Evolutionary conservation across 2,797 vertebrate genomes (phyloP), one percentile per base, ranked within the genome.

Genomic region (Loriculus beryllinus): DNA sequence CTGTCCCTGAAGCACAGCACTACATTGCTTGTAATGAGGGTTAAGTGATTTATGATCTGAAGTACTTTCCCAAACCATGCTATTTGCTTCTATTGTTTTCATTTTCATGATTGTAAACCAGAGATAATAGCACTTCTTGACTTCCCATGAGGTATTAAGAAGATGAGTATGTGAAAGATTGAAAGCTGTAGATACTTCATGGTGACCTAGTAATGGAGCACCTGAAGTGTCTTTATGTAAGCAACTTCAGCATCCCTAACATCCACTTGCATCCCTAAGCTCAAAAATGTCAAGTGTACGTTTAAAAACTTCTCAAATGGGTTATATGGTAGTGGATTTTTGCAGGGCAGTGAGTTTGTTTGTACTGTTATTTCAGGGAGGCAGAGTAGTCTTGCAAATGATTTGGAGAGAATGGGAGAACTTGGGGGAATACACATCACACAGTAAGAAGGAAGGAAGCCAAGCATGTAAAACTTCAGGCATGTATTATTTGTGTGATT

Each of bases 361-460:
- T n/a, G 33, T 82, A 45, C 29, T 80, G 29, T 77, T 67, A 19
- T 92, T 90, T 93, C 68, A 81, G 43, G 43, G 51, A 91, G 62
- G 21, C 43, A 81, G 76, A 48, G 33, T 59, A 87, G 47, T 86
- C 70, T 76, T 47, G 77, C 72, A 91, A 83, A 69, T 68, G 13
- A 72, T 85, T 75, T 63, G 43, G 52, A 85, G 54, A 82, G 47
- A 78, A 64, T 63, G 65, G 79, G 54, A 74, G 75, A 92, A 92
- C 79, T 63, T 82, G 65, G 13, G 76, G 93, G 87, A 94, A 92
- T 88, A 76, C 17, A 31, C 60, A 93, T 87, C 57, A 88, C 74
- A 31, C 43, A 75, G 40, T 28, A 68, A 89, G 71, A 87, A 40
- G 49, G 52, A 94, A 88, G 69, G 54, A 96, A 52, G 76, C 37